A percentile compares a stretch with the other conserved stretches of the same genome.
phyloP scores from a whole-genome alignment of 2,888 invertebrate species.

The Abscondita cerata region DNA sequence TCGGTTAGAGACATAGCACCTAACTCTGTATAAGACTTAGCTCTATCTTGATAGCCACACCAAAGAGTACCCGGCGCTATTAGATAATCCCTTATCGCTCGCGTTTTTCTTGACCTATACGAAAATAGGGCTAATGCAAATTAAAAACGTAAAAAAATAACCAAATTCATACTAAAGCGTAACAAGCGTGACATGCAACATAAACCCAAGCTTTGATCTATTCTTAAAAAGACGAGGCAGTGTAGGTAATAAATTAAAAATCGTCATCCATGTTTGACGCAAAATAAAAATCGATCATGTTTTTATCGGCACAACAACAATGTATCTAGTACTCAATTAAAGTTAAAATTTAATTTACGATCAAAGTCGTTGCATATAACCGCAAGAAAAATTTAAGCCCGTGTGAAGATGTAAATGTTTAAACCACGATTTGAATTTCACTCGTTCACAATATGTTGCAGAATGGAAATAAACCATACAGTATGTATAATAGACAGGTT shows the following conservation, averaged over 20 bases:
- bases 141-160: slow-evolving; percentile 4
- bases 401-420: too few species aligned
- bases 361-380: neutral
- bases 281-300: too few species aligned
- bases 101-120: slow-evolving; percentile 24
- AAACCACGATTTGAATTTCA: too few species aligned
- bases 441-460: too few species aligned
- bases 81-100: slow-evolving; percentile 52
- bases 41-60: slow-evolving; percentile 73
- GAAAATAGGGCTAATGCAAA: neutral
- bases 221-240: too few species aligned
- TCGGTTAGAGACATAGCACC: slow-evolving; percentile 68
- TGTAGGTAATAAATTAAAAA: too few species aligned
- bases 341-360: neutral
- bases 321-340: neutral
- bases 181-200: neutral
- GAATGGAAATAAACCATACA: too few species aligned
- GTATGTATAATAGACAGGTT: too few species aligned
- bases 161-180: neutral
- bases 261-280: too few species aligned
- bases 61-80: slow-evolving; percentile 75
- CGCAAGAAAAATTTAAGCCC: neutral
- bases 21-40: slow-evolving; percentile 66
- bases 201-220: too few species aligned
- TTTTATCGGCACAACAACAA: too few species aligned